These are phyloP conservation scores for Tolypeutes matacus DNA, from an alignment of 2,797 vertebrate genomes.

Conservation along the genomic window DNA sequence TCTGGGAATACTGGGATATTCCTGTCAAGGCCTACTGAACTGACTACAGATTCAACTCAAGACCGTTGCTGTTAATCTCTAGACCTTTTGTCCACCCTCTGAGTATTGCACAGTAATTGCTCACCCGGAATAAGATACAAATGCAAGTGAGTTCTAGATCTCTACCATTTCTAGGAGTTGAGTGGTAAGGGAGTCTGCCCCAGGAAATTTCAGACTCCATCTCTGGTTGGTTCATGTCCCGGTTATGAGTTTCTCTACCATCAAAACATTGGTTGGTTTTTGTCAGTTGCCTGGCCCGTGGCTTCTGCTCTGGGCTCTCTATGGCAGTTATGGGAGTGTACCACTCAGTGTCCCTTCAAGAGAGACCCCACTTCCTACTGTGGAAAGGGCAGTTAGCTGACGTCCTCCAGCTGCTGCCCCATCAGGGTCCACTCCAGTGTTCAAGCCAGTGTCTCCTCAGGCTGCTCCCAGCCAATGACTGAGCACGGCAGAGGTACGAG, in stretches of 20 bases:
- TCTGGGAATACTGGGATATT: not conserved
- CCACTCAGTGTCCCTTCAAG: not conserved
- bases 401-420: not conserved
- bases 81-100: not conserved
- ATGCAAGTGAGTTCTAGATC: not conserved
- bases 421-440: not conserved
- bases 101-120: too few species aligned
- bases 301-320: not conserved
- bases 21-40: not conserved
- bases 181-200: not conserved
- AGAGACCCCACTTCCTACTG: not conserved
- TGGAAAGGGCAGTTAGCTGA: not conserved
- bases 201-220: not conserved
- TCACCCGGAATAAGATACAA: not conserved
- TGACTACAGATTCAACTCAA: not conserved
- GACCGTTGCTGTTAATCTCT: not conserved
- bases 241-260: not conserved
- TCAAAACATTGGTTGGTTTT: not conserved
- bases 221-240: not conserved
- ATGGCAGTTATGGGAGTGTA: not conserved
- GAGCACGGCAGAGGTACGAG: not conserved
- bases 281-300: not conserved
- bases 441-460: not conserved
- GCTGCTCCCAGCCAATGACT: not conserved
- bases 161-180: not conserved